These are phyloP conservation scores for Leucophenga varia DNA, from an alignment of 1,140 invertebrate genomes.

Conservation along the genomic window DNA sequence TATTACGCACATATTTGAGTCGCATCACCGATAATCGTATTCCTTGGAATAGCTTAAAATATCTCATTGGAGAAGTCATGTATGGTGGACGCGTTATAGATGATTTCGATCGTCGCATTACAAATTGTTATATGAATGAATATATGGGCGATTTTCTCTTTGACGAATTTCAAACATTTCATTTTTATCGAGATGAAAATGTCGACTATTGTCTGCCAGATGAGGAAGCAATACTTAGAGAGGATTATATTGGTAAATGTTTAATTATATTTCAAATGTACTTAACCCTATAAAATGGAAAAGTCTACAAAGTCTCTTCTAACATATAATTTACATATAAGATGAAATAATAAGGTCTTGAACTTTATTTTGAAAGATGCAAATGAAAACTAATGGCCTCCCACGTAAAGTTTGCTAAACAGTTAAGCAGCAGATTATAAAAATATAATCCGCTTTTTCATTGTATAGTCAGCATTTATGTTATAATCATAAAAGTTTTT, in stretches of 20 bases:
- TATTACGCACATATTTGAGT: slow-evolving; percentile 78
- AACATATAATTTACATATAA: slow-evolving; percentile 38
- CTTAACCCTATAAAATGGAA: not conserved
- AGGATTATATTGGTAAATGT: slow-evolving; percentile 70
- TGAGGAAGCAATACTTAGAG: slow-evolving; percentile 62
- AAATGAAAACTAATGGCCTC: not conserved
- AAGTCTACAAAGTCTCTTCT: not conserved
- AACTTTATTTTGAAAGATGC: not conserved
- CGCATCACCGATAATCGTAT: slow-evolving; percentile 67
- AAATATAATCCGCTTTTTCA: no score
- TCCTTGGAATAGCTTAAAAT: slow-evolving; percentile 88
- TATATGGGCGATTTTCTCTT: slow-evolving; percentile 93
- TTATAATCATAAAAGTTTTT: not conserved
- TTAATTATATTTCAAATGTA: no score
- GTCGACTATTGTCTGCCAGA: slow-evolving; percentile 80
- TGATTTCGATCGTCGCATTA: slow-evolving; percentile 81
- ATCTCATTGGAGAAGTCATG: slow-evolving; percentile 91
- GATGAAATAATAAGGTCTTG: slow-evolving; percentile 27
- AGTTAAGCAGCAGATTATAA: no score
- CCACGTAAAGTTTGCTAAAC: not conserved
- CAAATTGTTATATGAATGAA: slow-evolving; percentile 87
- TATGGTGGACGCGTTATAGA: slow-evolving; percentile 91
- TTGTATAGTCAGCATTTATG: not conserved
- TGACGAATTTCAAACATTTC: slow-evolving; percentile 84
- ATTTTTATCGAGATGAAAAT: slow-evolving; percentile 76